Conservation (phyloP, 2,113 vertebrate species). For the Serinus canaria region DNA sequence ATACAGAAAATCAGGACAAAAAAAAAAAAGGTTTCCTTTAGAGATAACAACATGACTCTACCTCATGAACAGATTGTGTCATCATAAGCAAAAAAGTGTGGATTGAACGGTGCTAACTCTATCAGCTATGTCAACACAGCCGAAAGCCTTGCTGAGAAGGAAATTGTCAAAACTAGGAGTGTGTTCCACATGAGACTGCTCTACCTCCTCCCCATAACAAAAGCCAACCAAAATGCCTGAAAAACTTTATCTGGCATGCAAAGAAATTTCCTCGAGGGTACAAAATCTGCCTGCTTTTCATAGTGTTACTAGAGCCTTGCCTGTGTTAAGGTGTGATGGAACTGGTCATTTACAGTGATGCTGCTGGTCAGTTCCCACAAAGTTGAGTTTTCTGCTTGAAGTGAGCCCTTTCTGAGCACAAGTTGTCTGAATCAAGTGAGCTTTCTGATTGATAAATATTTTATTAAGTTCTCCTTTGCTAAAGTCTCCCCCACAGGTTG, state of each 20-base stretch:
- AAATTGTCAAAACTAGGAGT: background rate
- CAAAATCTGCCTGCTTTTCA: background rate
- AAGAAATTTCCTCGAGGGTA: background rate
- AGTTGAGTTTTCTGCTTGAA: background rate
- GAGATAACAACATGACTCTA: background rate
- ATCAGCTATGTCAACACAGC: background rate
- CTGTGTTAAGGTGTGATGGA: background rate
- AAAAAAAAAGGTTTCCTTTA: background rate
- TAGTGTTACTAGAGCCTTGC: fast-evolving
- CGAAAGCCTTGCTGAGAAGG: background rate
- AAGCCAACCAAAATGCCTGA: background rate
- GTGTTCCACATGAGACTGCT: background rate
- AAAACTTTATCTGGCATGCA: background rate
- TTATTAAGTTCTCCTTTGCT: background rate
- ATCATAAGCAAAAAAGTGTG: background rate
- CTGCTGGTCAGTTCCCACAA: background rate
- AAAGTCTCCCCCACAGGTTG: background rate
- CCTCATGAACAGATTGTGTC: background rate
- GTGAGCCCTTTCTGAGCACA: background rate
- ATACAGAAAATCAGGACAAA: background rate
- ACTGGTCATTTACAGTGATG: background rate
- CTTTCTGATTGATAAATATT: background rate
- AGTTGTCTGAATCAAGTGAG: background rate
- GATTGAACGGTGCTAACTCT: background rate
- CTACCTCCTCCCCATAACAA: fast-evolving